Base-by-base conservation (phyloP, 2,888 invertebrate species). In the Lithophane ornitopus region DNA sequence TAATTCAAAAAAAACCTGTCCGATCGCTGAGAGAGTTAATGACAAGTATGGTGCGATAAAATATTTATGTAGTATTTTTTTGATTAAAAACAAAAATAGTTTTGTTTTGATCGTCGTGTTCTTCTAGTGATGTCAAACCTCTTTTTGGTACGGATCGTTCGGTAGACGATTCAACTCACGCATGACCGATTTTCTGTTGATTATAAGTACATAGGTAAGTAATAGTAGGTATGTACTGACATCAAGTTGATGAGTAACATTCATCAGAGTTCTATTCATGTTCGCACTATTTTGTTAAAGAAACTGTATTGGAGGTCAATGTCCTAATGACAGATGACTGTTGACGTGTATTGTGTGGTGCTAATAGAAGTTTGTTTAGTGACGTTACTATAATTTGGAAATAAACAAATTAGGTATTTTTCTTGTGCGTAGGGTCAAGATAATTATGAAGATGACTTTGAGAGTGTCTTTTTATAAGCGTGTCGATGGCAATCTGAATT, bases 221-320 rank as follows among this genome's bases (percentile, higher is more conserved):
- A 58, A 82, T 58, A 26, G 34, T 69, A 70, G 63, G 70, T 68
- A 69, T 62, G 44, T 71, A 76, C 80, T 56, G 67, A 82, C 77
- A 76, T 68, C 46, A 67, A 81, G 61, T 80, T 80, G 78, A 85
- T 83, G 72, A 87, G 72, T 61, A 12, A 61, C 82, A 76, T 81
- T 86, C 79, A 87, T 84, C 68, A 80, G 70, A 46, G 54, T 41
- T 54, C 81, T 82, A 88, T 87, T 88, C 88, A 86, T 73, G 69
- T 44, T 67, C 52, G n/a, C 26, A 76, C 54, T 76, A 65, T 85
- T 84, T 74, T 49, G 63, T n/a, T 71, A 61, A 46, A 70, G 41
- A 71, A 84, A 78, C 66, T 58, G 65, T 79, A 61, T 69, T 73
- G 19, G 52, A 62, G 80, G 80, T 88, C 79, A 82, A 73, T 66